Evolutionary conservation across 2,797 vertebrate species (phyloP).

Genomic region (Moxostoma hubbsi): DNA sequence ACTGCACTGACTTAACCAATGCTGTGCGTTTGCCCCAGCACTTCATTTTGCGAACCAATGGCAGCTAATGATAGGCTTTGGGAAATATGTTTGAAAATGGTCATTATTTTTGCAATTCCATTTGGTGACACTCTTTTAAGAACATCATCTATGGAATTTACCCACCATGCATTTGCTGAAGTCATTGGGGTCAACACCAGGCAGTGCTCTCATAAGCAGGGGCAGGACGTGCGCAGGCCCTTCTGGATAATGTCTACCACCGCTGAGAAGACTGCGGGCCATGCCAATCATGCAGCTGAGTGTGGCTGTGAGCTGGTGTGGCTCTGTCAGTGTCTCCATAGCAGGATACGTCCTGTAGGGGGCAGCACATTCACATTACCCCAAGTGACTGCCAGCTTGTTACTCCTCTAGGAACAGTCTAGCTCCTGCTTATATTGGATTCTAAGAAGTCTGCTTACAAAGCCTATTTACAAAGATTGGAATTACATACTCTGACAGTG

Average conservation of each 20-base stretch:
- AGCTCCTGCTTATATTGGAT: background rate
- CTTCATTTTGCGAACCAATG: too few relatives aligned
- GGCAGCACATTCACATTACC: slow-evolving; percentile 34
- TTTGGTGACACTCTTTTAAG: background rate
- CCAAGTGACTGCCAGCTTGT: background rate
- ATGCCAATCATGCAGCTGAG: slow-evolving; percentile 97
- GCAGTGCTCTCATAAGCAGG: slow-evolving; percentile 93
- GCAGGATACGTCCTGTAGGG: slow-evolving; percentile 88
- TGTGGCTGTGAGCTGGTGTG: slow-evolving; percentile 95
- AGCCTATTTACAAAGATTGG: slow-evolving; percentile 30
- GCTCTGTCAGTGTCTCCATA: slow-evolving; percentile 95
- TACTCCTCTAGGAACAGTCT: background rate
- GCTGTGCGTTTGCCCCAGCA: too few relatives aligned
- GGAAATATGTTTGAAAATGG: too few relatives aligned
- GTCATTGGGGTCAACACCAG: slow-evolving; percentile 96
- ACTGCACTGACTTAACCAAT: too few relatives aligned
- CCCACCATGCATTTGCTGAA: slow-evolving; percentile 99
- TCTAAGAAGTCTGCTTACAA: slow-evolving; percentile 28
- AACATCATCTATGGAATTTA: slow-evolving; percentile 48
- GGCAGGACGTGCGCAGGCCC: slow-evolving; percentile 93
- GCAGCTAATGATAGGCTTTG: too few relatives aligned
- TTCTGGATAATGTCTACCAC: slow-evolving; percentile 90
- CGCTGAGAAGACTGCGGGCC: slow-evolving; percentile 90
- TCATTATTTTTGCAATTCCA: too few relatives aligned
- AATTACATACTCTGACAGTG: slow-evolving; percentile 14